Conservation (phyloP, 2,797 vertebrate species). For the Lateolabrax maculatus region DNA sequence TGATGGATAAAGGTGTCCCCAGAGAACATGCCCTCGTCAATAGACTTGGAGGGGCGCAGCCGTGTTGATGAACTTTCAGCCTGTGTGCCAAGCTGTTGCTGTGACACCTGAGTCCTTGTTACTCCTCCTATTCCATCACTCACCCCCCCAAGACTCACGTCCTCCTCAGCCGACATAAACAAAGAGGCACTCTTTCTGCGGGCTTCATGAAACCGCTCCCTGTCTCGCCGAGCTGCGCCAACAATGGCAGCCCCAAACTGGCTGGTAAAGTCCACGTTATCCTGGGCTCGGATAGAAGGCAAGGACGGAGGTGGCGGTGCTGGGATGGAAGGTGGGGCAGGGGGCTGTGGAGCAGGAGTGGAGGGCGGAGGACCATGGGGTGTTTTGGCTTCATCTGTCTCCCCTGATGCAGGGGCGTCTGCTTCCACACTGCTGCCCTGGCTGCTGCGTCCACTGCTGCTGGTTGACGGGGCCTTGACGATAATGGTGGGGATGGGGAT, state of each 20-base stretch:
- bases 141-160: conserved; percentile 72
- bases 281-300: conserved; percentile 84
- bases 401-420: conserved; percentile 79
- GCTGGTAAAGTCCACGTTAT: conserved; percentile 91
- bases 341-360: conserved; percentile 83
- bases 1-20: conserved; percentile 92
- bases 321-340: conserved; percentile 85
- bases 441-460: conserved; percentile 95
- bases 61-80: conserved; percentile 82
- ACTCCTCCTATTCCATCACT: conserved; percentile 67
- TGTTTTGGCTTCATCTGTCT: conserved; percentile 82
- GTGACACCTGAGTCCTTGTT: conserved; percentile 77
- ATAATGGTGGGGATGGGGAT: conserved; percentile 96
- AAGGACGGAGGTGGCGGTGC: conserved; percentile 83
- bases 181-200: conserved; percentile 91
- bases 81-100: conserved; percentile 83
- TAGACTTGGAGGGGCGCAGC: conserved; percentile 93
- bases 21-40: conserved; percentile 95
- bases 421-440: conserved; percentile 96
- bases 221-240: conserved; percentile 85
- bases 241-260: conserved; percentile 91
- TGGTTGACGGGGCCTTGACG: conserved; percentile 95
- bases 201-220: conserved; percentile 90
- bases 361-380: conserved; percentile 79
- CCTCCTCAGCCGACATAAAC: conserved; percentile 94